Conservation (phyloP, 1,140 invertebrate species). For the Himalopsyche phryganea region DNA sequence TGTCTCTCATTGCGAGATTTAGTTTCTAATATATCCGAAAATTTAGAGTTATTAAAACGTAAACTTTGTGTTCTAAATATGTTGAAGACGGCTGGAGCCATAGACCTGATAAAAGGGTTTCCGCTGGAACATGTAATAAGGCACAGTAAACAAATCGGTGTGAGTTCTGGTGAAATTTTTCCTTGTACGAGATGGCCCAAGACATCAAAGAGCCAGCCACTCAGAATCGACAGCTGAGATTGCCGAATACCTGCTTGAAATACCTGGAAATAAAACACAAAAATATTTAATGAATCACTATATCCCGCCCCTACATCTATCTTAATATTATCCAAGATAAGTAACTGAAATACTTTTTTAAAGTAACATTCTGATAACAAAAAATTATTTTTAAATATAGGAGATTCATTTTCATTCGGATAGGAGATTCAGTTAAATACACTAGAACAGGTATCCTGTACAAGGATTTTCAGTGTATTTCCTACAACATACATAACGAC, state of each 20-base stretch:
- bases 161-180: constrained; percentile 39
- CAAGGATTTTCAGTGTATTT: too few relatives aligned
- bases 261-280: constrained; percentile 39
- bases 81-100: constrained; percentile 37
- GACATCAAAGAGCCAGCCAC: constrained; percentile 51
- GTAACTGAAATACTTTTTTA: neutral
- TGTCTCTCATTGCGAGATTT: constrained; percentile 27
- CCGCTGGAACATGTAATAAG: constrained; percentile 45
- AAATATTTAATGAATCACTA: constrained; percentile 1
- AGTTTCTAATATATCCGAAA: constrained; percentile 16
- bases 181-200: constrained; percentile 43
- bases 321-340: neutral
- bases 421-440: too few relatives aligned
- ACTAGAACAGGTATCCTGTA: too few relatives aligned
- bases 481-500: too few relatives aligned
- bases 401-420: too few relatives aligned
- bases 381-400: neutral
- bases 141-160: constrained; percentile 42
- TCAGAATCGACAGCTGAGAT: constrained; percentile 45
- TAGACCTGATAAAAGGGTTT: constrained; percentile 38
- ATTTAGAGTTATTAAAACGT: constrained; percentile 19
- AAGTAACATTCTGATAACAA: neutral
- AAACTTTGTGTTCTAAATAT: constrained; percentile 39
- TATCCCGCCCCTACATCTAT: neutral
- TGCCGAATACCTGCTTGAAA: constrained; percentile 47